Evolutionary conservation across 2,888 invertebrate genomes (phyloP).

Genomic region (Pseudoips prasinana): DNA sequence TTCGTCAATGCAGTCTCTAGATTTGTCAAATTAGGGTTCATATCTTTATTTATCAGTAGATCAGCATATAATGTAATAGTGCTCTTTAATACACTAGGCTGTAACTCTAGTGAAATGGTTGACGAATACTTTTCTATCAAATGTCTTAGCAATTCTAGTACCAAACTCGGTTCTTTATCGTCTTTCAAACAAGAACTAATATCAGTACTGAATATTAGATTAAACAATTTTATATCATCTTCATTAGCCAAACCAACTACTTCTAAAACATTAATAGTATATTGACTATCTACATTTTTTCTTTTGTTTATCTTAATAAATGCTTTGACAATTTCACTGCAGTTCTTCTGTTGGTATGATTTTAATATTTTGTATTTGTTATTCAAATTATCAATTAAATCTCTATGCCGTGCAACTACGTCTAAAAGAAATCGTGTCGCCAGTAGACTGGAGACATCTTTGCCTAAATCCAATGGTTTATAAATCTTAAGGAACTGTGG

Average conservation of each 20-base stretch:
- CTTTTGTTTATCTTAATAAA: slow-evolving; percentile 71
- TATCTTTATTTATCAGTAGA: slow-evolving; percentile 61
- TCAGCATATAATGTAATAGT: slow-evolving; percentile 66
- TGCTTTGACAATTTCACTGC: slow-evolving; percentile 64
- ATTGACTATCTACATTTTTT: slow-evolving; percentile 53
- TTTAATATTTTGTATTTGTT: slow-evolving; percentile 59
- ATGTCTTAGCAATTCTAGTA: slow-evolving; percentile 71
- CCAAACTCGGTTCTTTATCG: slow-evolving; percentile 75
- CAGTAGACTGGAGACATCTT: slow-evolving; percentile 44
- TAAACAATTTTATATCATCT: slow-evolving; percentile 68
- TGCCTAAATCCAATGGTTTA: slow-evolving; percentile 55
- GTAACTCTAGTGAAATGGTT: slow-evolving; percentile 48
- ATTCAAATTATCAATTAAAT: slow-evolving; percentile 55
- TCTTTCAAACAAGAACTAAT: slow-evolving; percentile 58
- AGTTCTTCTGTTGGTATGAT: slow-evolving; percentile 80
- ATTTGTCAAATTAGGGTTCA: slow-evolving; percentile 68
- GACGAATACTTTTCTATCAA: slow-evolving; percentile 72
- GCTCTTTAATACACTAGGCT: slow-evolving; percentile 56
- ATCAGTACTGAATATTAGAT: slow-evolving; percentile 58
- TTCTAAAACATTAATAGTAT: slow-evolving; percentile 66
- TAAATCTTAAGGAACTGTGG: slow-evolving; percentile 64
- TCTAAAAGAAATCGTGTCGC: slow-evolving; percentile 62
- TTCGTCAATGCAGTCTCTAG: slow-evolving; percentile 79
- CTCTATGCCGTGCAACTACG: slow-evolving; percentile 48
- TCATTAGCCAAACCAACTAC: slow-evolving; percentile 58